Evolutionary conservation across 2,888 invertebrate genomes (phyloP), one percentile per base, ranked within the genome.

Genomic region (Andrena bucephala): DNA sequence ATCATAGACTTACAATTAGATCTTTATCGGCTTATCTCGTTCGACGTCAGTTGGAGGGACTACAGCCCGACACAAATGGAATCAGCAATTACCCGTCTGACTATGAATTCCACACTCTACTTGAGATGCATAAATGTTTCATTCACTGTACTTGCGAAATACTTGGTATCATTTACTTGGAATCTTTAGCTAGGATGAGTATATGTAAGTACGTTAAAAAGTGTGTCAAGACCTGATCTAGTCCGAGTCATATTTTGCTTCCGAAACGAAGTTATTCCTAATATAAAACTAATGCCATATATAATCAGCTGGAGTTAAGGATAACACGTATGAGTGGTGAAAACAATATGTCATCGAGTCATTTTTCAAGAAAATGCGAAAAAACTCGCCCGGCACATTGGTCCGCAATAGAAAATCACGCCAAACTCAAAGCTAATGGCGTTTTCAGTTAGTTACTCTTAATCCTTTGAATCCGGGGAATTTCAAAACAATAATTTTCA

Each of bases 21-120:
- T 68, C 68, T 68, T 52, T 68, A 68, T 68, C 68, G 33, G 54
- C 3, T 20, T 74, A 68, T 68, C 54, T 54, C 16, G 36, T 20
- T 57, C 36, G 54, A 36, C 68, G 54, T 36, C 68, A 16, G 13
- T 8, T 36, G 7, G 33, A 24, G 33, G 20, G 50, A 16, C 33
- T 54, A 24, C 54, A 68, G 16, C n/a, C 68, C n/a, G 50, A 13
- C 33, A 24, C 54, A 24, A 68, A 54, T 54, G 24, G 68, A 54
- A 57, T 54, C n/a, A 29, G 27, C 5, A 31, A 67, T 67, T 31
- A 52, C 52, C n/a, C 20, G 20, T 67, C 50, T 31, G n/a, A 4
- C 42, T 67, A 50, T 67, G 52, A 67, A 20, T 54, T 31, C 24
- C 10, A 52, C 33, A 36, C 36, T 20, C 24, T 54, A 16, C 31